Evolutionary conservation across 2,888 invertebrate species (phyloP).

Genomic region (Chironomus tentans): DNA sequence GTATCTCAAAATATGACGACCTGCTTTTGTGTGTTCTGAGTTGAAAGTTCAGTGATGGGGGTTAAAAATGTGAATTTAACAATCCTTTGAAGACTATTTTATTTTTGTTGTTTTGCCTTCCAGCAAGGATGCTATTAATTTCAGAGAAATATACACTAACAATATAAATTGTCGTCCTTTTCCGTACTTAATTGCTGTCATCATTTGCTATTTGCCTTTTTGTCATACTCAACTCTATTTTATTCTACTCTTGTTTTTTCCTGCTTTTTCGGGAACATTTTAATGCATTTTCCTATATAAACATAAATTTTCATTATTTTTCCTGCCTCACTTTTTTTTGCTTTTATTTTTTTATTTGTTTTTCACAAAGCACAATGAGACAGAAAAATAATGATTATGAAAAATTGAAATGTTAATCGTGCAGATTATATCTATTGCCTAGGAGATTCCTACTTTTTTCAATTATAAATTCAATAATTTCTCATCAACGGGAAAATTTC

Average conservation of each 20-base stretch:
- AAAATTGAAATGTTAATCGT: constrained; percentile 12
- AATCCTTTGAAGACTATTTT: neutral
- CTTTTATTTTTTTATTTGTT: too few relatives aligned
- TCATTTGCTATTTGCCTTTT: neutral
- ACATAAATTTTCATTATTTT: too few relatives aligned
- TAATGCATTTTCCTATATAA: too few relatives aligned
- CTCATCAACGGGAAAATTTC: neutral
- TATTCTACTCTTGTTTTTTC: too few relatives aligned
- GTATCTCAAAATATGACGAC: too few relatives aligned
- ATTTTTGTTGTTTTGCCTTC: neutral
- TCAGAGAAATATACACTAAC: too few relatives aligned
- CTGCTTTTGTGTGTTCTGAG: too few relatives aligned
- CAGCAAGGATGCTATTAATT: neutral
- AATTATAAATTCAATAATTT: constrained; percentile 7
- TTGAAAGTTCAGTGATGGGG: neutral
- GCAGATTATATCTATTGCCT: neutral
- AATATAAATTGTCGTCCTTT: neutral
- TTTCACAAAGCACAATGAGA: too few relatives aligned
- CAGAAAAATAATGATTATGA: too few relatives aligned
- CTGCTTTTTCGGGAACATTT: too few relatives aligned
- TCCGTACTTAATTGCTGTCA: neutral
- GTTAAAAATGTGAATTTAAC: neutral
- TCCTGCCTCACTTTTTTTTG: too few relatives aligned
- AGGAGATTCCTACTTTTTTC: neutral
- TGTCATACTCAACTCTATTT: neutral